phyloP scores from a whole-genome alignment of 2,113 vertebrate genomes.

The Tautogolabrus adspersus region DNA sequence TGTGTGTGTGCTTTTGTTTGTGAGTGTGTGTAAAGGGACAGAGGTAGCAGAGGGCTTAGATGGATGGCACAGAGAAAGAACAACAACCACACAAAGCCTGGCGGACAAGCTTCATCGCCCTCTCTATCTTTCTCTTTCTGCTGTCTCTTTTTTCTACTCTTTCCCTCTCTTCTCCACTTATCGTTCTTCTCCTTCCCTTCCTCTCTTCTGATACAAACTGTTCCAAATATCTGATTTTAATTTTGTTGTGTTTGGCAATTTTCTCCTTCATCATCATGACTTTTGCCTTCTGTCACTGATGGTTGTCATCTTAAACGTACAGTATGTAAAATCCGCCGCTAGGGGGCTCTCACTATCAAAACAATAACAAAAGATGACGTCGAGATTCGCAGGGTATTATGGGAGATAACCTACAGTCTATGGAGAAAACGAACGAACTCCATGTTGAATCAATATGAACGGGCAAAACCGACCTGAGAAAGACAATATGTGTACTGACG shows the following conservation, averaged over 20 bases:
- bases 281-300: neutral
- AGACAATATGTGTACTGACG: too few relatives aligned
- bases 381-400: too few relatives aligned
- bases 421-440: too few relatives aligned
- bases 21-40: slow-evolving; percentile 50
- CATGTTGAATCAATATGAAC: too few relatives aligned
- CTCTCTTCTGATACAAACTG: slow-evolving; percentile 24
- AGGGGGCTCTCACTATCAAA: too few relatives aligned
- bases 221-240: slow-evolving; percentile 48
- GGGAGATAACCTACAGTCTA: too few relatives aligned
- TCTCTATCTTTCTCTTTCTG: slow-evolving; percentile 54
- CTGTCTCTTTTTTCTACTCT: slow-evolving; percentile 37
- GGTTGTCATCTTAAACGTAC: neutral
- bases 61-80: slow-evolving; percentile 76
- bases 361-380: too few relatives aligned
- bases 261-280: neutral
- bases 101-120: slow-evolving; percentile 76
- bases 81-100: slow-evolving; percentile 78
- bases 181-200: slow-evolving; percentile 8
- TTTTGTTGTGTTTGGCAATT: neutral
- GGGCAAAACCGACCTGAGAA: too few relatives aligned
- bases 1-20: too few relatives aligned
- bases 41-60: slow-evolving; percentile 80
- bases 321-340: too few relatives aligned
- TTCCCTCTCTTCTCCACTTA: neutral